These are phyloP conservation scores for Parazoanthus darwini DNA, from an alignment of 92 coral and sea anemone species.

Conservation along the genomic window DNA sequence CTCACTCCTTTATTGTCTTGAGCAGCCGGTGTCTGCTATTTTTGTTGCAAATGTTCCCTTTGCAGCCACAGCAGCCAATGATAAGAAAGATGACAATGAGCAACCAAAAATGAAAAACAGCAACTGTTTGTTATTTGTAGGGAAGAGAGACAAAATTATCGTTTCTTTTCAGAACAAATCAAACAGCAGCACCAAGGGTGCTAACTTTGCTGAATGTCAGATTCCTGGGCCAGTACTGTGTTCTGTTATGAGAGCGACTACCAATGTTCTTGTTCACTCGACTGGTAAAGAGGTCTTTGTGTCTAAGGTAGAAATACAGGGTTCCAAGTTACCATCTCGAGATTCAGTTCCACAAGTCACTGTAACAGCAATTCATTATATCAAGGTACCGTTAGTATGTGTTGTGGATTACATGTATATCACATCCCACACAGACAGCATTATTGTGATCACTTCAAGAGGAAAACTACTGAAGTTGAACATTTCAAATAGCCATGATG, in stretches of 20 bases:
- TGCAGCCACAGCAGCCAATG: background rate
- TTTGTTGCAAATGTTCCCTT: constrained; percentile 37
- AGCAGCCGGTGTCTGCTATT: constrained; percentile 56
- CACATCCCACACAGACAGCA: background rate
- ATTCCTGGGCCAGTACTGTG: constrained; percentile 63
- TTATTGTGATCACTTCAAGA: constrained; percentile 36
- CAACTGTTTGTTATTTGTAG: constrained; percentile 57
- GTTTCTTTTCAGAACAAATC: constrained; percentile 34
- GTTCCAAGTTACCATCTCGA: background rate
- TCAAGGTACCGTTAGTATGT: constrained; percentile 48
- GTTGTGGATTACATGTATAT: constrained; percentile 20
- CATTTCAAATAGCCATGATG: constrained; percentile 33
- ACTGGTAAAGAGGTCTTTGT: constrained; percentile 62
- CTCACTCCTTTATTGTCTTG: constrained; percentile 48
- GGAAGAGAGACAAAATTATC: constrained; percentile 56
- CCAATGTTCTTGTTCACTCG: constrained; percentile 52
- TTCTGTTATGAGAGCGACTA: constrained; percentile 40
- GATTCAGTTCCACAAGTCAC: background rate
- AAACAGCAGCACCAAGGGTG: background rate
- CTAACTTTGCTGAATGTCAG: constrained; percentile 34
- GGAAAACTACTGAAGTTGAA: constrained; percentile 51
- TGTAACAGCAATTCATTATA: background rate
- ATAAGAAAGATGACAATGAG: background rate
- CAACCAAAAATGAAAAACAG: background rate
- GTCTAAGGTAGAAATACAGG: constrained; percentile 35